Evolutionary conservation across 1,140 invertebrate genomes (phyloP).

Genomic region (Conopomorpha cramerella): DNA sequence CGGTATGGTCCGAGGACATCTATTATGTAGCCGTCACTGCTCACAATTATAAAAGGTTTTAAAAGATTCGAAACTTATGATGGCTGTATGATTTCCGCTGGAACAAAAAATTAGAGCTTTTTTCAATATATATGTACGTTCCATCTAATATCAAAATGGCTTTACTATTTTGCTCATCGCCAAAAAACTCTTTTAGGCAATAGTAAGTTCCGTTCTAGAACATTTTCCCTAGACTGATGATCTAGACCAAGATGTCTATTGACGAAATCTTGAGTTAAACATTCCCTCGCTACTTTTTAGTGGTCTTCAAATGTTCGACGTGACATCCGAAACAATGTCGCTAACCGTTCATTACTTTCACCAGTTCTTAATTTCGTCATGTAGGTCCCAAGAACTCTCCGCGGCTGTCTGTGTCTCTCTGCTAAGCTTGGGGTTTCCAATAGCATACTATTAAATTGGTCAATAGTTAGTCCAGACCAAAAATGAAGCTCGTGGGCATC

Average conservation of each 20-base stretch:
- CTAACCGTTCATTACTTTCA: constrained; percentile 6
- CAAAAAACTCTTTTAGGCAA: not conserved
- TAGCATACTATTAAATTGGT: not conserved
- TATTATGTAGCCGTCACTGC: too few species aligned
- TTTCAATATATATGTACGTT: too few species aligned
- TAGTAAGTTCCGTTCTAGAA: not conserved
- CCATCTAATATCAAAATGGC: too few species aligned
- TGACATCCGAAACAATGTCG: constrained; percentile 7
- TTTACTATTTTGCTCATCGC: not conserved
- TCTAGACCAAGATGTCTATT: not conserved
- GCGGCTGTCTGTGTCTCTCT: not conserved
- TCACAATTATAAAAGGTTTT: too few species aligned
- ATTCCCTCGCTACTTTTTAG: constrained; percentile 3
- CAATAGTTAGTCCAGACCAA: not conserved
- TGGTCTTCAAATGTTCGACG: constrained; percentile 5
- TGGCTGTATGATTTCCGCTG: too few species aligned
- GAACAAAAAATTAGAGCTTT: too few species aligned
- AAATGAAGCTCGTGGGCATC: not conserved
- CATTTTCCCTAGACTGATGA: too few species aligned
- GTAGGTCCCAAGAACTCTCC: not conserved
- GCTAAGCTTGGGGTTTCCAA: not conserved
- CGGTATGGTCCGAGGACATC: too few species aligned
- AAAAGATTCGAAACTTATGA: too few species aligned
- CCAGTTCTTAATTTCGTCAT: constrained; percentile 3
- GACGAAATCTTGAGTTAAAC: constrained; percentile 5